Base-by-base conservation (phyloP, 2,797 vertebrate genomes). In the Lagocephalus sceleratus region DNA sequence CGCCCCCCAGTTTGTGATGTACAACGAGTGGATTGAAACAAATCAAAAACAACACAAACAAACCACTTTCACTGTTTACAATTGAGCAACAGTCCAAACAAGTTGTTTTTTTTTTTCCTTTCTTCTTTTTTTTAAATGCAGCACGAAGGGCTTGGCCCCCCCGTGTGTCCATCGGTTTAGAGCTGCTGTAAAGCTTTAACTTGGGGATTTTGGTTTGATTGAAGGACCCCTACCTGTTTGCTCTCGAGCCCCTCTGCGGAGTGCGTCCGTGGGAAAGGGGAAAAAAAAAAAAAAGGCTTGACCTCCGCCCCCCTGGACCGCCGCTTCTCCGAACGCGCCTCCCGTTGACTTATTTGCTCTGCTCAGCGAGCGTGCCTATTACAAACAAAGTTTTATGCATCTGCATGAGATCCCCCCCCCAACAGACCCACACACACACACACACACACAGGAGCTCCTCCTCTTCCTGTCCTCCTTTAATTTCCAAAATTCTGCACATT, bases 361-460 rank as follows among this genome's bases (percentile, higher is more conserved):
- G 8, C 21, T 25, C 42, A 17, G 19, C 23, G 16, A 20, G 11
- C 3, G 19, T 23, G 32, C 16, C 8, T 26, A 21, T 53, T 40
- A 42, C 47, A 58, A 39, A 46, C 16, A 32, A 23, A 40, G 60
- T 64, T 46, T n/a, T 46, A 3, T 0, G 2, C 25, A 4, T 12
- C 10, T 66, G 38, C 41, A 22, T 46, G 21, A 22, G 17, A 43
- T 20, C 19, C 47, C 43, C 35, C 26, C 41, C 35, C 26, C n/a
- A n/a, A n/a, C n/a, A n/a, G n/a, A n/a, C n/a, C n/a, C n/a, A n/a
- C n/a, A n/a, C n/a, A n/a, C n/a, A n/a, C n/a, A n/a, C n/a, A n/a
- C n/a, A n/a, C n/a, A n/a, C n/a, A n/a, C n/a, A n/a, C n/a, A n/a
- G 7, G 54, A 64, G 57, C 71, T 63, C 75, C 80, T 78, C 83